A percentile compares a stretch with the other conserved stretches of the same genome.
These are phyloP conservation scores for Elephas maximus DNA, from an alignment of 2,113 vertebrate genomes.

Conservation along the genomic window DNA sequence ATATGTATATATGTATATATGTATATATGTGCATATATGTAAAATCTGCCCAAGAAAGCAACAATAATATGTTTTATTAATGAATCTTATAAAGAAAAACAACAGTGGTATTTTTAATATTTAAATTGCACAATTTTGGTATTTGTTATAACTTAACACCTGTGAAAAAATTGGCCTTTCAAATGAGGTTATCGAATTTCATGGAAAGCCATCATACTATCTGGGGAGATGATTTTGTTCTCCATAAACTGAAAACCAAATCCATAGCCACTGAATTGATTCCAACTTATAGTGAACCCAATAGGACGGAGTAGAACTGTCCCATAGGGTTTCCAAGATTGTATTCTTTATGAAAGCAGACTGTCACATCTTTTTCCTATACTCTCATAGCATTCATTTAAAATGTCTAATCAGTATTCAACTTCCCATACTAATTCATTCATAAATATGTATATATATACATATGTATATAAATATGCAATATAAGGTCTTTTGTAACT, in stretches of 20 bases:
- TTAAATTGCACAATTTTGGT: constrained; percentile 74
- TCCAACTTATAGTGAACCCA: no score
- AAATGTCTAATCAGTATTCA: background rate
- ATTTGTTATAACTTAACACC: constrained; percentile 80
- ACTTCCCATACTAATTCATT: background rate
- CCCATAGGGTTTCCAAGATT: no score
- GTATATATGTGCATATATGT: no score
- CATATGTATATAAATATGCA: background rate
- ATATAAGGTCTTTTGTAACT: background rate
- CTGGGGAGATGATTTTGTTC: background rate
- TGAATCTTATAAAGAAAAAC: constrained; percentile 76
- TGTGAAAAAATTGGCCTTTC: constrained; percentile 83
- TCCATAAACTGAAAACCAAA: no score
- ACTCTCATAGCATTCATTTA: background rate
- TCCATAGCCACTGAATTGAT: no score
- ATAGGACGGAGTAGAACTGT: no score
- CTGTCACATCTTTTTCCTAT: no score
- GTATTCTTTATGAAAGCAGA: no score
- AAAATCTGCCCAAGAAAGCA: background rate
- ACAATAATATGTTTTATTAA: constrained; percentile 63
- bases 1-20: no score
- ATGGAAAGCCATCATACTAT: constrained; percentile 64
- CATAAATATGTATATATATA: background rate
- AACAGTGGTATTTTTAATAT: constrained; percentile 71
- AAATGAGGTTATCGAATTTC: constrained; percentile 80